phyloP scores from a whole-genome alignment of 2,797 vertebrate genomes.

The Trachops cirrhosus region DNA sequence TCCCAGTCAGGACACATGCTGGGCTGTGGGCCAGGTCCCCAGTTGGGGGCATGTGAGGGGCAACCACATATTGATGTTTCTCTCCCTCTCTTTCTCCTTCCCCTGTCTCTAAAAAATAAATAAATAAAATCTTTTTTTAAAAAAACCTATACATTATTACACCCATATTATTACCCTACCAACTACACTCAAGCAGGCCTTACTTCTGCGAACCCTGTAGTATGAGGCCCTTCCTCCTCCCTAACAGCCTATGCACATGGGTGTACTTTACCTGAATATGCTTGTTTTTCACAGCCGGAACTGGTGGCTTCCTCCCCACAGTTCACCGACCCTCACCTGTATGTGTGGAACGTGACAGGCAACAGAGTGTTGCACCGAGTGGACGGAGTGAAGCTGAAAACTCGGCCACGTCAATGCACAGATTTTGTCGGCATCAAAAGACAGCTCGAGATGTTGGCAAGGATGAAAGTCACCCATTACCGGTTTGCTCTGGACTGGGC shows the following conservation, averaged over 20 bases:
- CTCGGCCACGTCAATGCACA: conserved; percentile 89
- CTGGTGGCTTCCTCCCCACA: conserved; percentile 91
- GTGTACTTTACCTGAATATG: background rate
- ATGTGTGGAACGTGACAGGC: conserved; percentile 94
- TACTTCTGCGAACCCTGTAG: background rate
- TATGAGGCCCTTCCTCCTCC: background rate
- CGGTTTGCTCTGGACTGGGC: conserved; percentile 96
- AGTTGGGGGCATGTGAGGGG: no score
- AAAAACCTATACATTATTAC: no score
- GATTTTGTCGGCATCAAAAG: conserved; percentile 91
- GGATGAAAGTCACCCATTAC: conserved; percentile 90
- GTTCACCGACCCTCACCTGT: conserved; percentile 92
- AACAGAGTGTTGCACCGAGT: conserved; percentile 87
- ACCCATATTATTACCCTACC: no score
- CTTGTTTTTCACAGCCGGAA: conserved; percentile 86
- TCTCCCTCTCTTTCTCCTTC: no score
- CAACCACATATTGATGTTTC: no score
- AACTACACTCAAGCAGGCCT: no score
- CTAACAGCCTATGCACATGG: background rate
- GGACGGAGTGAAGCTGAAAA: conserved; percentile 87
- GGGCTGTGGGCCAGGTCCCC: no score
- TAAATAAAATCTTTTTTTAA: no score
- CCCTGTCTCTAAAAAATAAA: no score
- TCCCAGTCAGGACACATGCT: no score
- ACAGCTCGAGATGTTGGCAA: conserved; percentile 87